Evolutionary conservation across 2,113 vertebrate genomes (phyloP), one percentile per base, ranked within the genome.

Genomic region (Shinisaurus crocodilurus): DNA sequence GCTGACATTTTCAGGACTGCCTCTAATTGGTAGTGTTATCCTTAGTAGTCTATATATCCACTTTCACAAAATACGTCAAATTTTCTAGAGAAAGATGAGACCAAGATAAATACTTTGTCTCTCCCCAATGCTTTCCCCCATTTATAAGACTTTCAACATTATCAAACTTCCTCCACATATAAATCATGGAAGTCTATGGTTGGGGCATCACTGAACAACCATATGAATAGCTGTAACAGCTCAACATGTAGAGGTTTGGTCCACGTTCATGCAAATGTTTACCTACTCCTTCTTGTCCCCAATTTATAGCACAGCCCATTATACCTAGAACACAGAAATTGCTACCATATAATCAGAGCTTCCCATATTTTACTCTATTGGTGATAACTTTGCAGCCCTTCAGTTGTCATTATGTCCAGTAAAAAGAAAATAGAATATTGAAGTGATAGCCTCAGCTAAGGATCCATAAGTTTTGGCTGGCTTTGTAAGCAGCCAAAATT

Each of bases 271-370:
- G 57, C 20, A 82, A 34, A 5, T 5, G 32, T 37, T 81, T n/a
- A 81, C 0, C n/a, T 77, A 82, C 82, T 29, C 32, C 37, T n/a
- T 29, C 18, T 48, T 1, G 3, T 82, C 20, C 76, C 12, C 3
- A 45, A 8, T 29, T 20, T 0, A 0, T 4, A 63, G 29, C 0
- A 0, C 0, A 18, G 48, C 50, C 90, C 74, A 5, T 40, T 15
- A 1, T 0, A 0, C 0, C n/a, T 37, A 10, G 0, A 0, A 29
- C 45, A 74, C 45, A 18, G 20, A 40, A 90, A 54, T 0, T 23
- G 5, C 37, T 15, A 67, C 37, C 34, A 16, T 67, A 34, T 50
- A 57, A 45, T 75, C 18, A 16, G 70, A 18, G n/a, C 34, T 37
- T 8, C 2, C 9, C 13, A 60, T 2, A 4, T 63, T 87, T 43